phyloP scores from a whole-genome alignment of 2,113 vertebrate genomes.

The Conger conger region DNA sequence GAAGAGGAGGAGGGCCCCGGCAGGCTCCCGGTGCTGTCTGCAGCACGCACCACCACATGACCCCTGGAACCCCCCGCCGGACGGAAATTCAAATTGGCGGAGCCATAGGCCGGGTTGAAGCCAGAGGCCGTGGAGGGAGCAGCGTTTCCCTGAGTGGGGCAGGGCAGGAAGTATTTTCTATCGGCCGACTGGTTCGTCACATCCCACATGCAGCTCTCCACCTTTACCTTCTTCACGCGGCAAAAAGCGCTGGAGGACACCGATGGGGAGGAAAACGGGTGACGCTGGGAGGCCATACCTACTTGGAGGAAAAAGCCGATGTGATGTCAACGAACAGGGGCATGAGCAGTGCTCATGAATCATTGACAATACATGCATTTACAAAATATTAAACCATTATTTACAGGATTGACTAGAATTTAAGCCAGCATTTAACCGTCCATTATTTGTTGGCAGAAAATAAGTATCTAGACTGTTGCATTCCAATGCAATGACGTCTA shows the following conservation, averaged over 20 bases:
- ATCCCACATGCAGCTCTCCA: conserved; percentile 91
- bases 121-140: conserved; percentile 71
- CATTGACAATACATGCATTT: background rate
- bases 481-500: background rate
- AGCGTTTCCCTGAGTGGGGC: conserved; percentile 74
- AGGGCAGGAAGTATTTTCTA: conserved; percentile 85
- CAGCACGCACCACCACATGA: conserved; percentile 91
- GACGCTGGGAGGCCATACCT: conserved; percentile 97
- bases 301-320: conserved; percentile 26
- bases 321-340: background rate
- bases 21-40: conserved; percentile 87
- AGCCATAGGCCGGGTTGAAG: conserved; percentile 79
- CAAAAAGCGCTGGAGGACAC: conserved; percentile 96
- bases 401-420: background rate
- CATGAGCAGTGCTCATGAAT: background rate
- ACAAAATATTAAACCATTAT: background rate
- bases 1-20: conserved; percentile 67
- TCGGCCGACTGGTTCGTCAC: conserved; percentile 82
- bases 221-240: conserved; percentile 95
- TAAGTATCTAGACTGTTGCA: background rate
- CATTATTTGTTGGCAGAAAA: background rate
- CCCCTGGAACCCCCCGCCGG: conserved; percentile 77
- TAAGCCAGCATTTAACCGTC: background rate
- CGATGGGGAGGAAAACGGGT: conserved; percentile 94
- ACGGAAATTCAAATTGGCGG: conserved; percentile 75